Percentiles rank a stretch among this genome's conserved stretches.
These are phyloP conservation scores for Drosophila parthenogenetica DNA, from an alignment of 2,888 invertebrate species.

Conservation along the genomic window DNA sequence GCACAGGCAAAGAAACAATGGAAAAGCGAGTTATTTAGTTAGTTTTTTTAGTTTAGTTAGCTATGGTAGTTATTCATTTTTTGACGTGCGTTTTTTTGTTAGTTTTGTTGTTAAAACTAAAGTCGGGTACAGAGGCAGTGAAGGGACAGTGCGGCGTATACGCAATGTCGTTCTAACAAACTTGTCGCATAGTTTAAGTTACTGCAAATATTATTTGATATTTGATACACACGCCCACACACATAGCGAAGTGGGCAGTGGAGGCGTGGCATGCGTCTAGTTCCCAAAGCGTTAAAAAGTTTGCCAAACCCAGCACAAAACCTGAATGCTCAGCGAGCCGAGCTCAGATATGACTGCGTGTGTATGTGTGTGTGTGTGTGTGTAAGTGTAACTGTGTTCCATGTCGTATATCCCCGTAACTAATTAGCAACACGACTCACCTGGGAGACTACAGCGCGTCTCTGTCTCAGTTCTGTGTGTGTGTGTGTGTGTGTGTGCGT, in stretches of 20 bases:
- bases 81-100: not conserved
- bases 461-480: not conserved
- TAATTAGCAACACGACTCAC: conserved; percentile 78
- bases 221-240: conserved; percentile 33
- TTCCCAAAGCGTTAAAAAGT: conserved; percentile 64
- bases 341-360: not conserved
- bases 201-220: conserved; percentile 62
- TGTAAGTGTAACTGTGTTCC: conserved; percentile 24
- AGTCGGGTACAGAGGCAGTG: conserved; percentile 1
- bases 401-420: conserved; percentile 72
- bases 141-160: conserved; percentile 52
- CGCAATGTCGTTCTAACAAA: conserved; percentile 53
- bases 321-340: conserved; percentile 50
- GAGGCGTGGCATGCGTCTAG: conserved; percentile 33
- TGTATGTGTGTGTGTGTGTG: conserved; percentile 22
- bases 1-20: not conserved
- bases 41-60: no score
- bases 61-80: not conserved
- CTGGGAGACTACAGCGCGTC: conserved; percentile 52
- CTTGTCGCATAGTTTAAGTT: conserved; percentile 61
- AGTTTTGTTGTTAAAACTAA: not conserved
- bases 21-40: not conserved
- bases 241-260: not conserved
- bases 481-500: not conserved
- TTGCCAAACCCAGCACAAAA: conserved; percentile 45